A percentile compares a stretch with the other conserved stretches of the same genome.
Evolutionary conservation across 2,113 vertebrate species (phyloP).

Genomic region (Synchiropus splendidus): DNA sequence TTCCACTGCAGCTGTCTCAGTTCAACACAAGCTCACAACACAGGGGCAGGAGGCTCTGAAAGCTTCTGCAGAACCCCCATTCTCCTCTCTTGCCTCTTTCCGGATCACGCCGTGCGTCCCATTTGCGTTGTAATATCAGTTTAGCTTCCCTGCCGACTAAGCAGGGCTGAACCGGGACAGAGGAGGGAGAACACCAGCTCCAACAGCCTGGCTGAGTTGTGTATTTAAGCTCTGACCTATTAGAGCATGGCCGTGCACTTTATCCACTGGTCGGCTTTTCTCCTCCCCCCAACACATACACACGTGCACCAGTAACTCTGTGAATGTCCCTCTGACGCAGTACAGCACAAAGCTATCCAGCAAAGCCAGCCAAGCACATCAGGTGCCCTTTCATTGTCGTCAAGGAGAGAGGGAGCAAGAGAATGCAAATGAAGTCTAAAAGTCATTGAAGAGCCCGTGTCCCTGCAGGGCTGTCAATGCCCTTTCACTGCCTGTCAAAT

Average conservation of each 20-base stretch:
- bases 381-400: constrained; percentile 61
- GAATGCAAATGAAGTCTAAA: constrained; percentile 65
- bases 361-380: constrained; percentile 49
- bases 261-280: constrained; percentile 32
- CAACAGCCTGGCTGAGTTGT: constrained; percentile 13
- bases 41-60: constrained; percentile 21
- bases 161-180: constrained; percentile 7
- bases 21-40: constrained; percentile 27
- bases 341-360: constrained; percentile 27
- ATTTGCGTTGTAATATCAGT: constrained; percentile 56
- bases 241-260: constrained; percentile 14
- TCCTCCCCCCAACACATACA: constrained; percentile 10
- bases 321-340: constrained; percentile 15
- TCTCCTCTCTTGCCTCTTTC: constrained; percentile 15
- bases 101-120: constrained; percentile 22
- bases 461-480: constrained; percentile 60
- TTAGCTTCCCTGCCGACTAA: constrained; percentile 41
- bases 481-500: constrained; percentile 35
- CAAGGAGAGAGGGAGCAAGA: constrained; percentile 32
- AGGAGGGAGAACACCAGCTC: constrained; percentile 2
- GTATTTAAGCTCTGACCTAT: constrained; percentile 32
- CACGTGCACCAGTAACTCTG: constrained; percentile 19
- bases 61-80: constrained; percentile 16
- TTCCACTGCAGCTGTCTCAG: constrained; percentile 44
- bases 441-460: constrained; percentile 62